Evolutionary conservation across 2,113 vertebrate genomes (phyloP), one percentile per base, ranked within the genome.

Genomic region (Oreotrochilus melanogaster): DNA sequence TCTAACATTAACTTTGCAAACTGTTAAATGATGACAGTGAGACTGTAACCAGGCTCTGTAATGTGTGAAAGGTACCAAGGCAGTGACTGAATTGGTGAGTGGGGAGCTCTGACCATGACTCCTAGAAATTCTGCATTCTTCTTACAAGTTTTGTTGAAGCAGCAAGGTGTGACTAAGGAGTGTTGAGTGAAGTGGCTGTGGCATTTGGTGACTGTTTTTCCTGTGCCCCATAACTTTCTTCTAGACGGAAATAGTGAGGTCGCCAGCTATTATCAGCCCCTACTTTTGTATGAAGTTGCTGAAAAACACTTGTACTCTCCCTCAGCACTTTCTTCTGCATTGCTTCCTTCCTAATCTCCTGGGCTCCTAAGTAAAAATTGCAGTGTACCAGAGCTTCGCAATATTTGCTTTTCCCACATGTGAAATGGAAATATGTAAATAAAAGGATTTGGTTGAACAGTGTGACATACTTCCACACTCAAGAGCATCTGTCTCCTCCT

Each of bases 341-440:
- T 85, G 10, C 27, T 15, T 53, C 27, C 18, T 82, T 23, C 19
- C 5, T 60, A 45, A 22, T 1, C 31, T 54, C 2, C 43, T 35
- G 5, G 35, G 10, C 27, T 73, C 10, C 21, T 11, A 30, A 61
- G 35, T 37, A 31, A 73, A 86, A 82, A 24, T 9, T 48, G 9
- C 15, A 22, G 12, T 0, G 0, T 53, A 18, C 25, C 53, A 76
- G 23, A 64, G 15, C 31, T 81, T 54, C 1, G 0, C 60, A 53
- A 7, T 66, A 57, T 11, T 69, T 95, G 62, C 35, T 43, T 91
- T 83, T 91, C 43, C 15, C 43, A 58, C 8, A 14, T 78, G 27
- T 37, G 14, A 53, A 58, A 85, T 78, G 61, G 69, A 92, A 92
- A 71, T 80, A 88, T 5, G 14, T 78, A 87, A 84, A 71, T 78